Conservation (phyloP, 2,888 invertebrate species). For the Nudaria mundana region DNA sequence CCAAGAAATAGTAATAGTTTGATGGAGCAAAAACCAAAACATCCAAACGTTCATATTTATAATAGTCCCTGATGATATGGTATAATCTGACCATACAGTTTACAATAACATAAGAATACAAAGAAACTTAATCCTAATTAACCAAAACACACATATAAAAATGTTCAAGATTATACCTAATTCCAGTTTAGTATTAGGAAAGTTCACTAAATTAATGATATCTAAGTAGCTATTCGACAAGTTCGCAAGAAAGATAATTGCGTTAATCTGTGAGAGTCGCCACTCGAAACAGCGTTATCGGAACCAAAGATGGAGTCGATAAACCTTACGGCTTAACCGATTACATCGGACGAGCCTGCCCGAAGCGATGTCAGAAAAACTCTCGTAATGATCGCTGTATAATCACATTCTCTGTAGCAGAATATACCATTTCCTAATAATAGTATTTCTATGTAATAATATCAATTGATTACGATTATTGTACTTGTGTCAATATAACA, state of each 20-base stretch:
- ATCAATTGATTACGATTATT: background rate
- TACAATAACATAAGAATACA: too few relatives aligned
- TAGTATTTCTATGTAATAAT: background rate
- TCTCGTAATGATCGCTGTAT: slow-evolving; percentile 20
- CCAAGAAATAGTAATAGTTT: too few relatives aligned
- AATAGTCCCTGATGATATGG: too few relatives aligned
- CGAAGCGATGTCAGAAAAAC: slow-evolving; percentile 35
- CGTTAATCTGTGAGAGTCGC: slow-evolving; percentile 58
- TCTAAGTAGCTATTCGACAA: slow-evolving; percentile 55
- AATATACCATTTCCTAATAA: background rate
- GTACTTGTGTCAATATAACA: too few relatives aligned
- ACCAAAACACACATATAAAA: too few relatives aligned
- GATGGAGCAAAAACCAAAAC: too few relatives aligned
- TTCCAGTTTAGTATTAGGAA: slow-evolving; percentile 17
- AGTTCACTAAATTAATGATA: slow-evolving; percentile 45
- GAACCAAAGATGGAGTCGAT: slow-evolving; percentile 53
- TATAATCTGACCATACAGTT: too few relatives aligned
- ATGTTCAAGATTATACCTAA: too few relatives aligned
- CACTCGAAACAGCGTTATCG: slow-evolving; percentile 46
- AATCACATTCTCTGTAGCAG: slow-evolving; percentile 10
- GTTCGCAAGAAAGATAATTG: slow-evolving; percentile 59
- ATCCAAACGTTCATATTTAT: too few relatives aligned
- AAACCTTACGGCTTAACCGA: slow-evolving; percentile 55
- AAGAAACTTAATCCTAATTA: too few relatives aligned
- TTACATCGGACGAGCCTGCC: slow-evolving; percentile 39